Evolutionary conservation across 2,888 invertebrate species (phyloP).

Genomic region (Gibbula magus): DNA sequence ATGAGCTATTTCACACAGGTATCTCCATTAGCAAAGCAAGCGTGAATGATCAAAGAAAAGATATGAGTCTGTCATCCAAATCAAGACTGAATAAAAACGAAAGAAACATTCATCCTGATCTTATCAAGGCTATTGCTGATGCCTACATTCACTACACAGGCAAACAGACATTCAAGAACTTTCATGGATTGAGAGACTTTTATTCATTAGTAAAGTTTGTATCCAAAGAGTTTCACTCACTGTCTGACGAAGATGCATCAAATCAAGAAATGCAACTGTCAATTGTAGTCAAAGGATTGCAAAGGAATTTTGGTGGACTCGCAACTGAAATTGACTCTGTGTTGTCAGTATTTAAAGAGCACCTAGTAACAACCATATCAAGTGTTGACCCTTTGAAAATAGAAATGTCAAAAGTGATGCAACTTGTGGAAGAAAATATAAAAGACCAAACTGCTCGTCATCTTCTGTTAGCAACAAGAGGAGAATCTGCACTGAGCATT

Average conservation of each 20-base stretch:
- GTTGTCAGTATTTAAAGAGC: conserved; percentile 34
- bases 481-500: conserved; percentile 49
- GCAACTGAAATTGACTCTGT: conserved; percentile 39
- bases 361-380: not conserved
- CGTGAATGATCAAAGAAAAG: not conserved
- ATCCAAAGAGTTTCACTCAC: not conserved
- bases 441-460: conserved; percentile 47
- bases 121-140: conserved; percentile 25
- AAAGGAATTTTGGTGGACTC: conserved; percentile 57
- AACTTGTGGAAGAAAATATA: conserved; percentile 50
- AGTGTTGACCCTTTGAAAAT: not conserved
- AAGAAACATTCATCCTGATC: not conserved
- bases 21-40: conserved; percentile 49
- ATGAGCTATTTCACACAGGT: conserved; percentile 54
- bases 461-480: conserved; percentile 51
- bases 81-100: conserved; percentile 3
- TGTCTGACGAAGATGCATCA: not conserved
- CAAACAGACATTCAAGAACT: conserved; percentile 32
- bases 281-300: conserved; percentile 47
- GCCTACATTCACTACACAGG: conserved; percentile 33
- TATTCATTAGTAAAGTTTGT: conserved; percentile 36
- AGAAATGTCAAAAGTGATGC: conserved; percentile 28
- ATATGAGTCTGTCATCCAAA: conserved; percentile 11
- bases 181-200: conserved; percentile 34
- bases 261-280: not conserved